Evolutionary conservation across 2,113 vertebrate species (phyloP).

Genomic region (Sylvia atricapilla): DNA sequence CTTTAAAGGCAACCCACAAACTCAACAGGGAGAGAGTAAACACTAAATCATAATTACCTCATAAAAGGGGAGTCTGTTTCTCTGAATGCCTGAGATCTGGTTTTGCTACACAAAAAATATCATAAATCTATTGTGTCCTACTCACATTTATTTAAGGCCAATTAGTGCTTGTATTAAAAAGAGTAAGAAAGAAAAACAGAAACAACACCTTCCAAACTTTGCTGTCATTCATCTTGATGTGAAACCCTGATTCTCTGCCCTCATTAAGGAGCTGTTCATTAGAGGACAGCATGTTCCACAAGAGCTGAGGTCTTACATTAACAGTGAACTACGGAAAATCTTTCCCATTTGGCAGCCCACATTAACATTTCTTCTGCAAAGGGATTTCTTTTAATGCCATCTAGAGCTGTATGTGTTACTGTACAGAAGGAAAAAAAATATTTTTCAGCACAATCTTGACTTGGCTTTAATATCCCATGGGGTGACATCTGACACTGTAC

Average conservation of each 20-base stretch:
- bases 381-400: conserved; percentile 43
- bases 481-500: conserved; percentile 48
- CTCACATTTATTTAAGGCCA: conserved; percentile 70
- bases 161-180: conserved; percentile 70
- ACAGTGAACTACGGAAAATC: conserved; percentile 58
- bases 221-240: background rate
- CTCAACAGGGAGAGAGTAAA: conserved; percentile 67
- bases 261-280: conserved; percentile 65
- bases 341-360: conserved; percentile 56
- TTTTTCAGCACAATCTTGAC: conserved; percentile 56
- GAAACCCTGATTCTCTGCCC: conserved; percentile 1
- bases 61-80: conserved; percentile 66
- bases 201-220: conserved; percentile 51
- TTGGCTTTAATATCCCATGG: conserved; percentile 66
- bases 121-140: conserved; percentile 70
- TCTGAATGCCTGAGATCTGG: conserved; percentile 56
- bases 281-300: conserved; percentile 27
- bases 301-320: conserved; percentile 50
- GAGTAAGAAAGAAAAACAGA: conserved; percentile 60
- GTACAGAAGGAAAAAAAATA: conserved; percentile 61
- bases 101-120: conserved; percentile 62
- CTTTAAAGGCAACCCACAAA: conserved; percentile 70
- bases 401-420: conserved; percentile 26
- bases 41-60: conserved; percentile 75
- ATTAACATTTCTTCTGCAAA: conserved; percentile 59